phyloP scores from a whole-genome alignment of 2,113 vertebrate genomes.

The Columbina picui region DNA sequence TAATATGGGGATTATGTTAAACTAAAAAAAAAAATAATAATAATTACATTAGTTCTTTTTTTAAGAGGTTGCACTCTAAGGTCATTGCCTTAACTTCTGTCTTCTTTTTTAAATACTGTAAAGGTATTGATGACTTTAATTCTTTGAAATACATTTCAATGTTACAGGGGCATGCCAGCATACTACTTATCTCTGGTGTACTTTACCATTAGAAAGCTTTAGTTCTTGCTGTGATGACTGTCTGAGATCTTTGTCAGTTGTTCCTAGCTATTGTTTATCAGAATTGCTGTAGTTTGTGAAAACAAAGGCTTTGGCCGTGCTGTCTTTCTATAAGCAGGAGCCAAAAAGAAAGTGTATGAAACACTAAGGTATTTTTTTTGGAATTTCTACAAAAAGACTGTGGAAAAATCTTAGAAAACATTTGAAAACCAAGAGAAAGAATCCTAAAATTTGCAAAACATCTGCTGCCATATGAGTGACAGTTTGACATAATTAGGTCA shows the following conservation, averaged over 20 bases:
- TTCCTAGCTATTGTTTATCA: not conserved
- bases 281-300: not conserved
- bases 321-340: not conserved
- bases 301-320: not conserved
- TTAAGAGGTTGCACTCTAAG: not conserved
- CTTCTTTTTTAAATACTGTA: not conserved
- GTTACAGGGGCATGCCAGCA: not conserved
- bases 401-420: not conserved
- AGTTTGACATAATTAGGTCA: not conserved
- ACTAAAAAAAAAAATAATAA: not conserved
- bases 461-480: not conserved
- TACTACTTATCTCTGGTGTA: not conserved
- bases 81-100: not conserved
- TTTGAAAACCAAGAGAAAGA: not conserved
- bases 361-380: not conserved
- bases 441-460: not conserved
- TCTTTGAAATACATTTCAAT: not conserved
- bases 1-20: not conserved
- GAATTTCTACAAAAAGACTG: not conserved
- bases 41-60: not conserved
- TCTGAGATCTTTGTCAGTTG: not conserved
- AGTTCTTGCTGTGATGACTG: not conserved
- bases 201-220: not conserved
- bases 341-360: not conserved
- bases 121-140: not conserved